Evolutionary conservation across 2,888 invertebrate genomes (phyloP), one percentile per base, ranked within the genome.

Genomic region (Marasmarcha lunaedactyla): DNA sequence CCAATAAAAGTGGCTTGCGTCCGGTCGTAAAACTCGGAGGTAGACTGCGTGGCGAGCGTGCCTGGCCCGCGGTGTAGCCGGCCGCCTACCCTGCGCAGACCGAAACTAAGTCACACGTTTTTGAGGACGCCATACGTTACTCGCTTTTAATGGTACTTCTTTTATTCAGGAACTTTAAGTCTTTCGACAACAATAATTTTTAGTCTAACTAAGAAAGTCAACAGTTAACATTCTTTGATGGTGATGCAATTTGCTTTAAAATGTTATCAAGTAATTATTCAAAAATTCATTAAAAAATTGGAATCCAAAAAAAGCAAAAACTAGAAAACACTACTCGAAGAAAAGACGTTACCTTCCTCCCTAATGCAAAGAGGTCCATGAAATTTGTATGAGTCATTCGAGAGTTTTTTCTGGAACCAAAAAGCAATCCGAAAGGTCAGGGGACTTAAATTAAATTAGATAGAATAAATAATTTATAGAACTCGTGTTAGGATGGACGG

Each of bases 21-120:
- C 55, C 60, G 76, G 52, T 78, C 78, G 74, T 81, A 78, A 81
- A 20, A 79, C 60, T 66, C 63, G 70, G 65, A 5, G 4, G 13
- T 70, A 83, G 81, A 83, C 83, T 77, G 83, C 81, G 78, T 81
- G 83, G 81, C 81, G 81, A 71, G 76, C 20, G 20, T 76, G 83
- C 81, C 77, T 81, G 81, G 81, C 81, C 79, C 71, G 76, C 64
- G 71, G 62, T 13, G 30, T 7, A 30, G 10, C 30, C n/a, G 57
- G 57, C 40, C 57, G 58, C 30, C 30, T 30, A 3, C 30, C 52
- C 57, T 53, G 55, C 59, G 48, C 53, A 52, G 50, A 45, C 42
- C 43, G 45, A 49, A 27, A 38, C 46, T 47, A 20, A 20, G 20
- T 20, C 20, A 20, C 20, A 20, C 20, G 3, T n/a, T n/a, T n/a